Conservation (phyloP, 1,140 invertebrate species). For the roundworm (Caenorhabditis elegans) region WBcel235 BX284605.5:13102501-13103000, state of each 20-base stretch:
- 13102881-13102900: not conserved
- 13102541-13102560: slow-evolving; percentile 31
- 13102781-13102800: too few species aligned
- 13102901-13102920: slow-evolving; percentile 7
- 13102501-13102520: slow-evolving; percentile 43
- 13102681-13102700: not conserved
- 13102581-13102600: slow-evolving; percentile 41
- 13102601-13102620: slow-evolving; percentile 48
- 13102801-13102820: too few species aligned
- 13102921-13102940: slow-evolving; percentile 33
- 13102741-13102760: slow-evolving; percentile 55
- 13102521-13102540: slow-evolving; percentile 34
- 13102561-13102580: slow-evolving; percentile 43
- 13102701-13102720: slow-evolving; percentile 58
- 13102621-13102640: slow-evolving; percentile 57
- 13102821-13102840: too few species aligned
- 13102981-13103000: slow-evolving; percentile 49
- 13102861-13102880: too few species aligned
- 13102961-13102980: slow-evolving; percentile 57
- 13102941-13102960: slow-evolving; percentile 49
- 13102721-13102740: slow-evolving; percentile 58
- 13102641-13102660: slow-evolving; percentile 50
- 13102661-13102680: slow-evolving; percentile 7
- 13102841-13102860: too few species aligned
- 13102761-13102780: not conserved